Percentiles rank a stretch among this genome's conserved stretches.
Evolutionary conservation across 1,140 invertebrate species (phyloP).

Genomic region (Drosophila ogumai): DNA sequence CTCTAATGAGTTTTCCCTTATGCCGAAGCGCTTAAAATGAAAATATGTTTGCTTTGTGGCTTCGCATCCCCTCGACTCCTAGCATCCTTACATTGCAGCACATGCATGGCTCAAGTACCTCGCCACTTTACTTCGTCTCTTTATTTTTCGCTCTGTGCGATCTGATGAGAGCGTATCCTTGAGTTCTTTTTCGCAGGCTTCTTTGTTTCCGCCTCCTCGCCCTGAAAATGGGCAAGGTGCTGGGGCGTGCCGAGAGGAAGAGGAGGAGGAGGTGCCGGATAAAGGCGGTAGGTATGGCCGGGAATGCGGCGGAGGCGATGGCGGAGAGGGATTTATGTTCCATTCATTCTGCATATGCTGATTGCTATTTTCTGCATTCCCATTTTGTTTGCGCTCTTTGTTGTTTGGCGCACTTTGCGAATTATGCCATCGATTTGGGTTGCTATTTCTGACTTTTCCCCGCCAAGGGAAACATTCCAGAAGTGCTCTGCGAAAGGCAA

Average conservation of each 20-base stretch:
- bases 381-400: conserved; percentile 28
- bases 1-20: conserved; percentile 77
- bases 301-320: conserved; percentile 3
- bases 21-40: conserved; percentile 64
- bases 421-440: conserved; percentile 51
- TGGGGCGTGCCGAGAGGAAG: conserved; percentile 22
- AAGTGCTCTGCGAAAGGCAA: conserved; percentile 7
- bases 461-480: conserved; percentile 28
- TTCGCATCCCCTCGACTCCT: conserved; percentile 22
- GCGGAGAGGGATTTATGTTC: conserved; percentile 46
- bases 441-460: conserved; percentile 10
- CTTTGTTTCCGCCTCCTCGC: conserved; percentile 44
- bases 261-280: conserved; percentile 6
- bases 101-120: conserved; percentile 64
- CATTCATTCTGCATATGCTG: conserved; percentile 68
- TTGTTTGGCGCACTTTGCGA: conserved; percentile 39
- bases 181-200: conserved; percentile 32
- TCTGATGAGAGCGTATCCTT: conserved; percentile 67
- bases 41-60: conserved; percentile 76
- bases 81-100: conserved; percentile 19
- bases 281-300: conserved; percentile 39
- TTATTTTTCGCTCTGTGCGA: conserved; percentile 32
- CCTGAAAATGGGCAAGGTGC: conserved; percentile 32
- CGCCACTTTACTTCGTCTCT: conserved; percentile 52
- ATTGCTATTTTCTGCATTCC: conserved; percentile 66